A percentile compares a stretch with the other conserved stretches of the same genome.
phyloP scores from a whole-genome alignment of 2,888 invertebrate genomes.

The Agonum fuliginosum region DNA sequence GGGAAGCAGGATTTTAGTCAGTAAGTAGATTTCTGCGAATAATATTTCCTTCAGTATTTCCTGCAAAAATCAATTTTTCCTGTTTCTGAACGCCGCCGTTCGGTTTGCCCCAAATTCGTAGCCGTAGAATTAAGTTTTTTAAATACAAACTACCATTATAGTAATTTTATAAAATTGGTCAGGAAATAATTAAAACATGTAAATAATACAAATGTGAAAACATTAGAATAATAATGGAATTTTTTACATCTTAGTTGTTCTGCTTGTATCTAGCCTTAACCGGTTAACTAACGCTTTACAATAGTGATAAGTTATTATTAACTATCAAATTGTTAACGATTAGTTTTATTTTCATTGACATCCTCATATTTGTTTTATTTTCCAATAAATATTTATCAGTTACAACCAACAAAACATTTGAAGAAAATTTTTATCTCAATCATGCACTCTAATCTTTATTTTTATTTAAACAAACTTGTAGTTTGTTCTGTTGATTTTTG shows the following conservation, averaged over 20 bases:
- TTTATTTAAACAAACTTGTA: no score
- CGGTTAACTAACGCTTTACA: no score
- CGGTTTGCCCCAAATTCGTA: conserved; percentile 15
- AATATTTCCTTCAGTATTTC: neutral
- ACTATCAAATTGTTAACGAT: neutral
- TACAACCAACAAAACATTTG: neutral
- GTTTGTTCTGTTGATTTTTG: no score
- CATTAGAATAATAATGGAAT: neutral
- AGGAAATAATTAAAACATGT: neutral
- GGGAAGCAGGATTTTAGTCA: neutral
- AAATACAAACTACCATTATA: neutral
- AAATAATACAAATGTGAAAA: neutral
- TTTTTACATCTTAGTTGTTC: neutral
- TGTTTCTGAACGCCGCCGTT: conserved; percentile 26
- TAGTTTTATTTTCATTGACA: neutral
- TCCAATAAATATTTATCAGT: neutral
- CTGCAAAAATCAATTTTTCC: conserved; percentile 46
- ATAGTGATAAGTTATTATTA: neutral
- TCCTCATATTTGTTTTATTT: neutral
- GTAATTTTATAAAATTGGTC: neutral
- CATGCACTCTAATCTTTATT: no score
- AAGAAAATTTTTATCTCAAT: neutral
- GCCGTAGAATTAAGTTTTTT: no score
- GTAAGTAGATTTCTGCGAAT: conserved; percentile 1
- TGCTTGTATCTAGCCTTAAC: neutral